Conservation (phyloP, 2,888 invertebrate genomes). For the Theodoxus fluviatilis region DNA sequence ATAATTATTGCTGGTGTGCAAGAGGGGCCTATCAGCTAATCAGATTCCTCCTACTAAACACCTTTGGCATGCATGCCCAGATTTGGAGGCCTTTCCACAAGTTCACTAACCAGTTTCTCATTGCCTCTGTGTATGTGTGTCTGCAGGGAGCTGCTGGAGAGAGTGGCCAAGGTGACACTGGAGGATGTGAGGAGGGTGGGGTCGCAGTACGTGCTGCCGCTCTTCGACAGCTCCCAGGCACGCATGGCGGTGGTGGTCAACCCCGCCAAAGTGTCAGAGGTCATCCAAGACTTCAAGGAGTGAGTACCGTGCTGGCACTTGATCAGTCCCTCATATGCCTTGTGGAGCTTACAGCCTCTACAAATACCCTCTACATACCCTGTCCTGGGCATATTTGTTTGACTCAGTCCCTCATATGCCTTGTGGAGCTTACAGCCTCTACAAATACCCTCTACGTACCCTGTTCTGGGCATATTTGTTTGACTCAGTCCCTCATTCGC, state of each 20-base stretch:
- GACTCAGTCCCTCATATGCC: no score
- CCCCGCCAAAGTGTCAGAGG: conserved; percentile 76
- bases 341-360: no score
- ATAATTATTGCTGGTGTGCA: no score
- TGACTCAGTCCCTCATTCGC: no score
- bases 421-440: no score
- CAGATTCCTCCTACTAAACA: background rate
- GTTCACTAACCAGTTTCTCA: no score
- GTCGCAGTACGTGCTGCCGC: conserved; percentile 74
- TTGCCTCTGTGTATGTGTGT: no score
- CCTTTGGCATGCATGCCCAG: no score
- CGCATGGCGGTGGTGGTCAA: conserved; percentile 81
- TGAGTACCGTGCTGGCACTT: conserved; percentile 44
- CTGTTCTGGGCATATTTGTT: no score
- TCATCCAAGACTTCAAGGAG: conserved; percentile 72
- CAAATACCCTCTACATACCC: background rate
- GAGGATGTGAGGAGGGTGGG: conserved; percentile 75
- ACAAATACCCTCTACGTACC: background rate
- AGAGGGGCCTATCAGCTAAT: background rate
- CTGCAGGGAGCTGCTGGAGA: conserved; percentile 73
- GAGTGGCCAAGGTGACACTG: conserved; percentile 74
- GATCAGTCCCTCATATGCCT: no score
- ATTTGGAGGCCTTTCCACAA: no score
- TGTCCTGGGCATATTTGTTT: no score
- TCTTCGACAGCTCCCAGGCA: conserved; percentile 73